A percentile compares a stretch with the other conserved stretches of the same genome.
These are phyloP conservation scores for Bursaphelenchus mucronatus DNA, from an alignment of 1,140 invertebrate species.

Conservation along the genomic window DNA sequence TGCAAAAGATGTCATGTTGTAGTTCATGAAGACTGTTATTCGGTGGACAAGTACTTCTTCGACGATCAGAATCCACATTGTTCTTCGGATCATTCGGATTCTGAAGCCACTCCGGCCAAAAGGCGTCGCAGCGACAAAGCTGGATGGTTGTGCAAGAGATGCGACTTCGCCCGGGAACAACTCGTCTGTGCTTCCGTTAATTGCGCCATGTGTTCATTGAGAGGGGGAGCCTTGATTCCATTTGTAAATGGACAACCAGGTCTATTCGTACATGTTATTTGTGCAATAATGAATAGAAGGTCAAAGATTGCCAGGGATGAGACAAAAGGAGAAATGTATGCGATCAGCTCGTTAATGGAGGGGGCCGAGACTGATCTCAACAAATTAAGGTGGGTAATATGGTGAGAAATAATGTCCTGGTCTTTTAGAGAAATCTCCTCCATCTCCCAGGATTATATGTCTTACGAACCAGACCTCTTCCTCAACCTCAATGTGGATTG, in stretches of 20 bases:
- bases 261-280: slow-evolving; percentile 42
- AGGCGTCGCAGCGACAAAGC: neutral
- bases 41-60: slow-evolving; percentile 5
- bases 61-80: slow-evolving; percentile 13
- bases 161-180: slow-evolving; percentile 17
- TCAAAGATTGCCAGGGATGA: slow-evolving; percentile 6
- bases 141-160: slow-evolving; percentile 34
- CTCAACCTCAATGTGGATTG: neutral
- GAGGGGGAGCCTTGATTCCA: slow-evolving; percentile 44
- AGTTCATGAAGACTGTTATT: slow-evolving; percentile 35
- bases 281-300: slow-evolving; percentile 37
- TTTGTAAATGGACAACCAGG: slow-evolving; percentile 13
- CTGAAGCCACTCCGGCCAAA: neutral
- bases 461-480: slow-evolving; percentile 3
- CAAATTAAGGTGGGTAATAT: neutral
- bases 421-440: neutral
- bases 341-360: slow-evolving; percentile 1
- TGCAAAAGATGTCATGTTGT: slow-evolving; percentile 33
- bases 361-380: neutral
- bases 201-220: slow-evolving; percentile 37
- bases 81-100: neutral
- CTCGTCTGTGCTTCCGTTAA: slow-evolving; percentile 18
- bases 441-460: slow-evolving; percentile 3
- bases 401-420: neutral
- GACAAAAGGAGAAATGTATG: slow-evolving; percentile 1